Evolutionary conservation across 1,140 invertebrate species (phyloP).

Genomic region (Scylla paramamosain): DNA sequence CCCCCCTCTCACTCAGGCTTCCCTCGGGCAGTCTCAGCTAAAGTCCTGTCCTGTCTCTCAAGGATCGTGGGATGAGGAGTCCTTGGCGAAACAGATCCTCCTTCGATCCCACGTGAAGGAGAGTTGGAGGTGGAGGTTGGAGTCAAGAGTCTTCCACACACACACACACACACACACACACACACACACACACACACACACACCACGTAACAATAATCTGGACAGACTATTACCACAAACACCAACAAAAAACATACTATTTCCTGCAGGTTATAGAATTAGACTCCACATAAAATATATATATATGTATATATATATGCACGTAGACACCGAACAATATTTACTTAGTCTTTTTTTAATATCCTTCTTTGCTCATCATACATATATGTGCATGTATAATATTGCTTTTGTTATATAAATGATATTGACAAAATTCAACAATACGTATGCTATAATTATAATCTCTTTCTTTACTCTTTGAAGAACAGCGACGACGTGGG

Average conservation of each 20-base stretch:
- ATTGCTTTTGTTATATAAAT: conserved; percentile 7
- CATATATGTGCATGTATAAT: background rate
- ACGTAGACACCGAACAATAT: background rate
- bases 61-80: no score
- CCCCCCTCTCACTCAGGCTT: no score
- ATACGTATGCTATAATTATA: background rate
- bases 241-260: conserved; percentile 1
- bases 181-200: background rate
- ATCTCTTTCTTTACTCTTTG: background rate
- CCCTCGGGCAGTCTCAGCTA: background rate
- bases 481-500: background rate
- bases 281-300: conserved; percentile 33
- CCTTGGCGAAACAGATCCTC: no score
- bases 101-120: background rate
- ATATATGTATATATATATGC: conserved; percentile 12
- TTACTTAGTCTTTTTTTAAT: background rate
- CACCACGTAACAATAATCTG: conserved; percentile 12
- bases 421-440: background rate
- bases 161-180: conserved; percentile 20
- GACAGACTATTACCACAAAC: conserved; percentile 11
- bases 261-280: background rate
- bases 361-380: background rate
- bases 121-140: background rate
- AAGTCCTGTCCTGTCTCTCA: background rate
- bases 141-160: background rate